Conservation (phyloP, 2,888 invertebrate species). For the Cyclophora albipunctata region DNA sequence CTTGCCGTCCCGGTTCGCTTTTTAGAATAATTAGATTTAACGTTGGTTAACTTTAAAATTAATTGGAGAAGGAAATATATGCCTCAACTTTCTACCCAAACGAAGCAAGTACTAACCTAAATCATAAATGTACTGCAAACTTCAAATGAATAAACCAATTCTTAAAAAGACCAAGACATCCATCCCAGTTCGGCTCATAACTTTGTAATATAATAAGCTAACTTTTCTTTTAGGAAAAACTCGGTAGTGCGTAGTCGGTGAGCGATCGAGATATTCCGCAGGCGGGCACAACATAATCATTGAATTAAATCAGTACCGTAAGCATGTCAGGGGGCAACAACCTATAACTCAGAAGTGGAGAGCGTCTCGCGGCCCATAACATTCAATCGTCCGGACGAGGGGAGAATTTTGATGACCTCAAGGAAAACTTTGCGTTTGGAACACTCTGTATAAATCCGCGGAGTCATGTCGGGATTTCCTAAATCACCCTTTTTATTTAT, state of each 20-base stretch:
- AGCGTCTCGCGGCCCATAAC: slow-evolving; percentile 68
- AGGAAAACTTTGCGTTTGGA: slow-evolving; percentile 61
- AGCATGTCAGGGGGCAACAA: slow-evolving; percentile 56
- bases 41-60: slow-evolving; percentile 1
- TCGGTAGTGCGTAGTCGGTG: slow-evolving; percentile 14
- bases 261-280: slow-evolving; percentile 9
- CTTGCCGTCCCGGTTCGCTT: slow-evolving; percentile 4
- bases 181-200: background rate
- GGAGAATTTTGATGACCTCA: slow-evolving; percentile 70
- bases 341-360: slow-evolving; percentile 62
- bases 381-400: slow-evolving; percentile 70
- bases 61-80: too few relatives aligned
- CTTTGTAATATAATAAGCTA: background rate
- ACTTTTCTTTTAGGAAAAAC: background rate
- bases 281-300: slow-evolving; percentile 36
- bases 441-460: slow-evolving; percentile 69
- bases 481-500: slow-evolving; percentile 72
- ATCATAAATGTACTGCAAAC: background rate
- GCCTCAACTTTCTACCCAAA: background rate
- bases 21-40: slow-evolving; percentile 6
- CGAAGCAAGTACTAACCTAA: background rate
- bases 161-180: too few relatives aligned
- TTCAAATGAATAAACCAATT: too few relatives aligned
- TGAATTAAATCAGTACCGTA: slow-evolving; percentile 58
- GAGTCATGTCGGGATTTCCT: slow-evolving; percentile 70